phyloP scores from a whole-genome alignment of 2,797 vertebrate genomes.

The Betta splendens region DNA sequence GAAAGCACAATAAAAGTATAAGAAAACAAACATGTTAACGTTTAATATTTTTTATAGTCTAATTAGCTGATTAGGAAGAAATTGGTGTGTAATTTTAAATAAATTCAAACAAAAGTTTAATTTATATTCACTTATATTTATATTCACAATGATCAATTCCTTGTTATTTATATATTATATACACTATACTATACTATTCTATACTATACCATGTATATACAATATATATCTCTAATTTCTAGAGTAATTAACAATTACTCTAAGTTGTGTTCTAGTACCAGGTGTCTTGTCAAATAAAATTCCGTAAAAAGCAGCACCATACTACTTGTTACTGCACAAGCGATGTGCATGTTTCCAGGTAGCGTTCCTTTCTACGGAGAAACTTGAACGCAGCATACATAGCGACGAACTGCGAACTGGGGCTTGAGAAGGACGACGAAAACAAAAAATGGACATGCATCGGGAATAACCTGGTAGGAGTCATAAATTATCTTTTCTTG shows the following conservation, averaged over 20 bases:
- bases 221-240: no score
- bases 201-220: no score
- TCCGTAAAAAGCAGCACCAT: no score
- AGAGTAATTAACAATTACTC: neutral
- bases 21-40: no score
- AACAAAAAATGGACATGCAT: conserved; percentile 62
- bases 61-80: neutral
- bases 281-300: fast-evolving
- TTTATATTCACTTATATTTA: no score
- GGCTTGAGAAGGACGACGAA: conserved; percentile 51
- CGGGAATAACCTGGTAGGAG: conserved; percentile 46
- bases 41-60: no score
- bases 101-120: no score
- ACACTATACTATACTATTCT: no score
- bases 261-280: neutral
- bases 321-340: neutral
- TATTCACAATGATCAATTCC: no score
- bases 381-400: conserved; percentile 56
- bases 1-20: no score
- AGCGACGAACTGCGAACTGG: conserved; percentile 46
- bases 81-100: no score
- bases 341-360: neutral
- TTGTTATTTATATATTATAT: no score
- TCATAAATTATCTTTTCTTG: fast-evolving
- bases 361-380: conserved; percentile 23